Conservation (phyloP, 23 tunicate genomes). For the Phallusia fumigata region DNA sequence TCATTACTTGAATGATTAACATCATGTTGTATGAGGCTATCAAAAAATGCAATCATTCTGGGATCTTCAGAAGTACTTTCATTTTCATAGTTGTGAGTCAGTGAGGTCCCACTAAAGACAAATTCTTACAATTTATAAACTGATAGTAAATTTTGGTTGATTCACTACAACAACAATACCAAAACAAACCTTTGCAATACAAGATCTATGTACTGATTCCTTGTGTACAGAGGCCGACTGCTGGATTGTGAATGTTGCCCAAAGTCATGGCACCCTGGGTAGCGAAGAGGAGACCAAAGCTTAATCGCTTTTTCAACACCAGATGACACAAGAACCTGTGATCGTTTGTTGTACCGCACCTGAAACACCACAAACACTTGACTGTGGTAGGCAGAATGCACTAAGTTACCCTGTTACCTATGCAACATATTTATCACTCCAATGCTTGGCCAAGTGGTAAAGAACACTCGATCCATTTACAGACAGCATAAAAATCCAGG, state of each 20-base stretch:
- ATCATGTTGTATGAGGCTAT: constrained; percentile 70
- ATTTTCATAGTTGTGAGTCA: constrained; percentile 56
- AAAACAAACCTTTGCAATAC: constrained; percentile 41
- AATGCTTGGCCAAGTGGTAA: no score
- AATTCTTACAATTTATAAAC: background rate
- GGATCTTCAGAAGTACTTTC: constrained; percentile 72
- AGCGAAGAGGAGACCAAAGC: constrained; percentile 56
- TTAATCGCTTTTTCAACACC: constrained; percentile 70
- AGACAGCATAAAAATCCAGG: no score
- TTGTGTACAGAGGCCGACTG: constrained; percentile 40
- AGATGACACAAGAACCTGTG: constrained; percentile 63
- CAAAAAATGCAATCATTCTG: constrained; percentile 84
- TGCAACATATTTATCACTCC: no score
- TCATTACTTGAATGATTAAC: constrained; percentile 22
- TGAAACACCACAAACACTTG: background rate
- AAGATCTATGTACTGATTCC: constrained; percentile 56
- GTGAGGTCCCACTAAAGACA: constrained; percentile 30
- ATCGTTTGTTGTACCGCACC: constrained; percentile 59
- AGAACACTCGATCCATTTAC: no score
- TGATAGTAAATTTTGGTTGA: no score
- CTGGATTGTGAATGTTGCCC: background rate
- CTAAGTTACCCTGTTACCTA: no score
- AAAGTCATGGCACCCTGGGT: constrained; percentile 3
- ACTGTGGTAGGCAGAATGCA: no score
- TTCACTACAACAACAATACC: background rate